Percentiles rank a stretch among this genome's conserved stretches.
These are phyloP conservation scores for Cathartes aura DNA, from an alignment of 2,113 vertebrate species.

Conservation along the genomic window DNA sequence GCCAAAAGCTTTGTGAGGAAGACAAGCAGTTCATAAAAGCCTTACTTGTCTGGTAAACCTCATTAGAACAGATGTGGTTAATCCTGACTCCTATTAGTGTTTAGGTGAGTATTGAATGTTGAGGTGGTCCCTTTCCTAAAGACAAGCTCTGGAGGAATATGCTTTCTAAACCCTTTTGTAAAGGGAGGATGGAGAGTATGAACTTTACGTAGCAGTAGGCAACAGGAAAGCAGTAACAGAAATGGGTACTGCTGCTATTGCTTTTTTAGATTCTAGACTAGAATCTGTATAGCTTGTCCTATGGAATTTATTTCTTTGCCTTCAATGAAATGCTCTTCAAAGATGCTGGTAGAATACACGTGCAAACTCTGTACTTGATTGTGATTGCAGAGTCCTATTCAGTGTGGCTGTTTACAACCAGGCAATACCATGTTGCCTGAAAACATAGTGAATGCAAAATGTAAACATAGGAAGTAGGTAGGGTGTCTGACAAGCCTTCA, in stretches of 20 bases:
- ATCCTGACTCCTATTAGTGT: background rate
- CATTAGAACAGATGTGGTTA: background rate
- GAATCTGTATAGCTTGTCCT: background rate
- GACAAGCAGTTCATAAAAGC: background rate
- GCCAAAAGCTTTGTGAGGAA: background rate
- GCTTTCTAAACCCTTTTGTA: background rate
- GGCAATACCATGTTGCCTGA: background rate
- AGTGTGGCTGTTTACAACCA: background rate
- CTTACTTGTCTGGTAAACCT: background rate
- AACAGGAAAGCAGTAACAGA: background rate
- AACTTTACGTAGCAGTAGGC: background rate
- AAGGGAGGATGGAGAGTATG: background rate
- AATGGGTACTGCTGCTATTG: background rate
- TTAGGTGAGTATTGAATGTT: background rate
- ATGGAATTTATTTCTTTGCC: background rate
- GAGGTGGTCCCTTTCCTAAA: background rate
- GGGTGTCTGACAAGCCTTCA: background rate
- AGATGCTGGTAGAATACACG: background rate
- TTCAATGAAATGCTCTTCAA: background rate
- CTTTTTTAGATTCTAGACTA: background rate
- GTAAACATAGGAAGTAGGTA: background rate
- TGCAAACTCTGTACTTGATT: background rate
- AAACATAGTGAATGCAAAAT: background rate
- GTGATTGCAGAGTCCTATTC: background rate
- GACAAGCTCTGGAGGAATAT: background rate